A percentile compares a stretch with the other conserved stretches of the same genome.
Evolutionary conservation across 2,797 vertebrate genomes (phyloP).

Genomic region (Streptopelia turtur): DNA sequence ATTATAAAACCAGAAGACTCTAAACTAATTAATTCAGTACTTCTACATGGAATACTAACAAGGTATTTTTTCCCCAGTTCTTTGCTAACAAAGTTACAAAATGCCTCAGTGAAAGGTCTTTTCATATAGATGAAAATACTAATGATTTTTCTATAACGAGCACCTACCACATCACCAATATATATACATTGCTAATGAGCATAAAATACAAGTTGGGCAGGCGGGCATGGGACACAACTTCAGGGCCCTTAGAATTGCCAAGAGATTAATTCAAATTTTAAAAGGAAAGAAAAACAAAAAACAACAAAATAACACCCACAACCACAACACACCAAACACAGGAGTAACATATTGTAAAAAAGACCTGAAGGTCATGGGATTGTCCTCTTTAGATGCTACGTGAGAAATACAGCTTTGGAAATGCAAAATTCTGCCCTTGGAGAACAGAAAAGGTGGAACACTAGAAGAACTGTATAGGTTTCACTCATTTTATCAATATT

Average conservation of each 20-base stretch:
- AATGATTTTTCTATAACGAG: neutral
- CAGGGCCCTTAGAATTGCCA: neutral
- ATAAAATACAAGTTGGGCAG: neutral
- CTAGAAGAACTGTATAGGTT: neutral
- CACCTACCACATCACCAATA: accelerated
- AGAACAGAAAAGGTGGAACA: neutral
- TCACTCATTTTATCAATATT: neutral
- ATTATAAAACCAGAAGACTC: neutral
- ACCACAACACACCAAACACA: no score
- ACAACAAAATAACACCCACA: no score
- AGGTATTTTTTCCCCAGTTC: neutral
- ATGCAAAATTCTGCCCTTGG: neutral
- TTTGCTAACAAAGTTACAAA: neutral
- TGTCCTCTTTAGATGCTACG: neutral
- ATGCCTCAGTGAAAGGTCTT: neutral
- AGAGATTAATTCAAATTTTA: neutral
- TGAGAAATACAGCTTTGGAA: neutral
- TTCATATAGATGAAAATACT: neutral
- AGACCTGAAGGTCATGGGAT: neutral
- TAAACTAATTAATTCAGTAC: neutral
- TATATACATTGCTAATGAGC: accelerated
- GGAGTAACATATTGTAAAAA: neutral
- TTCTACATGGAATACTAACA: neutral
- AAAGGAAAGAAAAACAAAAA: neutral
- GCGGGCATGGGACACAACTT: accelerated